A percentile compares a stretch with the other conserved stretches of the same genome.
Conservation (phyloP, 2,797 vertebrate species). For the Coregonus suidteri region DNA sequence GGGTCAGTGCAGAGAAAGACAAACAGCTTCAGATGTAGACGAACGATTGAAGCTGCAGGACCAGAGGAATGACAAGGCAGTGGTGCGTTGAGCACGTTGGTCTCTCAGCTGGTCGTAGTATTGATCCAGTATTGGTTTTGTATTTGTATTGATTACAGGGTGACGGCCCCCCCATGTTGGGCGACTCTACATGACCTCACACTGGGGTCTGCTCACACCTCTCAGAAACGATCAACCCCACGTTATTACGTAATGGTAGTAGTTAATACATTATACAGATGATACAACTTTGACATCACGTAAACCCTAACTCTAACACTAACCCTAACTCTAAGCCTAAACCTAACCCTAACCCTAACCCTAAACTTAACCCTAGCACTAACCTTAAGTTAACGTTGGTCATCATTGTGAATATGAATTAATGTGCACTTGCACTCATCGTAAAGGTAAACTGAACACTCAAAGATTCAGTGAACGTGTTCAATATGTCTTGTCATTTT, state of each 20-base stretch:
- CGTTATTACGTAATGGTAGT: background rate
- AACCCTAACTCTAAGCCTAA: too few species aligned
- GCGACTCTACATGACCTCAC: constrained; percentile 42
- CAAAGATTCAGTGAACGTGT: background rate
- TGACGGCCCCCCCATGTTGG: constrained; percentile 39
- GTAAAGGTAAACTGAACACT: background rate
- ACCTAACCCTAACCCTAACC: too few species aligned
- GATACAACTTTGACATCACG: background rate
- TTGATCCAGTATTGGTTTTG: constrained; percentile 14
- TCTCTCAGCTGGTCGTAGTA: constrained; percentile 43
- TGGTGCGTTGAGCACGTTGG: constrained; percentile 24
- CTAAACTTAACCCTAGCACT: too few species aligned
- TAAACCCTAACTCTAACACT: too few species aligned
- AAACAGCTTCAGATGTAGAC: constrained; percentile 17
- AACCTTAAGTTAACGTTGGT: too few species aligned
- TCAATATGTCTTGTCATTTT: background rate
- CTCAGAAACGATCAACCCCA: background rate
- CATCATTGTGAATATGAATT: background rate
- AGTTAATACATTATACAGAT: too few species aligned
- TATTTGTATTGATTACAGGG: background rate
- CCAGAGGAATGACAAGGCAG: constrained; percentile 22
- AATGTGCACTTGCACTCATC: background rate
- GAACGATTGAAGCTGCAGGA: constrained; percentile 29
- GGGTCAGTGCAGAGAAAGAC: background rate
- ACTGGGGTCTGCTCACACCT: constrained; percentile 2